These are phyloP conservation scores for Mobula birostris DNA, from an alignment of 2,113 vertebrate genomes.

Conservation along the genomic window DNA sequence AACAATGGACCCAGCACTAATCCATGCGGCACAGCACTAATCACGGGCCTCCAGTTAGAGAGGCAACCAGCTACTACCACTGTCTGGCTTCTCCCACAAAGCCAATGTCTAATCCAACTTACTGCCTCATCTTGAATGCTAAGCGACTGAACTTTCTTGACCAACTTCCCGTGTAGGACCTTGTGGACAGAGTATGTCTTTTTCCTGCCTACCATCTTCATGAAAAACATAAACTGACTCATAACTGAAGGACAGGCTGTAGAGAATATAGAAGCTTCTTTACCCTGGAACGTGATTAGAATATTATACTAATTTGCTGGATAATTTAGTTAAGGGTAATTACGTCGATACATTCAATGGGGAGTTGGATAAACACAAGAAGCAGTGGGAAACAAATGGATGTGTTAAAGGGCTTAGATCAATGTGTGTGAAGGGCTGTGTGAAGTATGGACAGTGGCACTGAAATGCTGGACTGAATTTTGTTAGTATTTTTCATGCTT, in stretches of 20 bases:
- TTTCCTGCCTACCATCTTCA: not conserved
- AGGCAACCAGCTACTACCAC: no score
- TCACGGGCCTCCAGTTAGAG: no score
- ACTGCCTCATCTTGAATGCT: no score
- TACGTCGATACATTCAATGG: not conserved
- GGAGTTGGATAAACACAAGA: not conserved
- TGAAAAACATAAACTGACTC: not conserved
- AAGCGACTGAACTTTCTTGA: no score
- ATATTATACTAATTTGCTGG: not conserved
- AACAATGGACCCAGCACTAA: no score
- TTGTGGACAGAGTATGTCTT: not conserved
- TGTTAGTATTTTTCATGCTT: not conserved
- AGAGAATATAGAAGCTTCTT: not conserved
- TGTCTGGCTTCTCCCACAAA: no score
- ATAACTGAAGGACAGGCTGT: not conserved
- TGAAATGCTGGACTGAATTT: not conserved
- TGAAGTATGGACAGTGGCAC: not conserved
- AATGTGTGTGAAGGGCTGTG: not conserved
- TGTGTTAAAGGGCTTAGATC: not conserved
- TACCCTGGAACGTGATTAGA: no score
- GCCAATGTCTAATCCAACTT: no score
- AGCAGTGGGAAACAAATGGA: not conserved
- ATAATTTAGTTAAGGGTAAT: not conserved
- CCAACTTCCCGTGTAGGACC: not conserved
- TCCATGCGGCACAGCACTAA: no score